A percentile compares a stretch with the other conserved stretches of the same genome.
These are phyloP conservation scores for Merluccius polli DNA, from an alignment of 2,797 vertebrate genomes.

Conservation along the genomic window DNA sequence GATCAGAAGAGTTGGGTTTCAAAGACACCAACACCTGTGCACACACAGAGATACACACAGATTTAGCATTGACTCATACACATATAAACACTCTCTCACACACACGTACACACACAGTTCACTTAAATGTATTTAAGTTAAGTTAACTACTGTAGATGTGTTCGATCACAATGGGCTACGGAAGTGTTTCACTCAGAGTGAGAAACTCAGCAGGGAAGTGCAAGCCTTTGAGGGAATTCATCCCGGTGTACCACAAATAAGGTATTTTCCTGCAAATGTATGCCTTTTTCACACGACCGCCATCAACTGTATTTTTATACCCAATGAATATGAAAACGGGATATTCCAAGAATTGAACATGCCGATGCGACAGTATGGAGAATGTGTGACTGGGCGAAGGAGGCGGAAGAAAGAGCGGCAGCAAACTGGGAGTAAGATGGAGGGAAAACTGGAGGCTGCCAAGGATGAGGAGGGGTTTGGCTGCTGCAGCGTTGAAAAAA, in stretches of 20 bases:
- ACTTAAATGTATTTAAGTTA: too few species aligned
- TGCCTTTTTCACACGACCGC: not conserved
- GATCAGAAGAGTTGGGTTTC: conserved; percentile 21
- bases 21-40: conserved; percentile 1
- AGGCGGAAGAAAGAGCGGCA: not conserved
- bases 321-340: not conserved
- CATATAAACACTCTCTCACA: conserved; percentile 10
- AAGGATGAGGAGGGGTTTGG: conserved; percentile 9
- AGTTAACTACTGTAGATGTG: too few species aligned
- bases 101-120: conserved; percentile 2
- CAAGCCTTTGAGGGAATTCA: not conserved
- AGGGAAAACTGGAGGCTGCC: not conserved
- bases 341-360: not conserved
- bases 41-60: not conserved
- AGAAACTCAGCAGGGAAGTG: not conserved
- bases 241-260: not conserved
- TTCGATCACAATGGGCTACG: too few species aligned
- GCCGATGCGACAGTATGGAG: not conserved
- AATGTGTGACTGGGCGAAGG: not conserved
- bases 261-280: not conserved
- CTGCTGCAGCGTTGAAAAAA: conserved; percentile 23
- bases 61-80: not conserved
- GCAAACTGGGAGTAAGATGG: not conserved
- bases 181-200: not conserved
- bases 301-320: not conserved